phyloP scores from a whole-genome alignment of 2,888 invertebrate genomes.

The Aphelenchoides bicaudatus region DNA sequence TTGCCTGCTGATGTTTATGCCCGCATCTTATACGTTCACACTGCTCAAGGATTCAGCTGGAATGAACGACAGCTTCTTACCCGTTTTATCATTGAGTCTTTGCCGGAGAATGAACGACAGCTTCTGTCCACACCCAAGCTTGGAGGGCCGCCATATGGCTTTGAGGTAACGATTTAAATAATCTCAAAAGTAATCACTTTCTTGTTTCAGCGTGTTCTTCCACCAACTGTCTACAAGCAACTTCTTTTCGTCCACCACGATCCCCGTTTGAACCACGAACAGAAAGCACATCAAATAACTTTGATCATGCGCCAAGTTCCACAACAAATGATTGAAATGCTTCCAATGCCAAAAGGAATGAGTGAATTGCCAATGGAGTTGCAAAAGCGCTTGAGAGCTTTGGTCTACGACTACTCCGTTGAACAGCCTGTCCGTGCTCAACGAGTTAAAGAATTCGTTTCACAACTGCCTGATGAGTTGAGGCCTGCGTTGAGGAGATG shows the following conservation, averaged over 20 bases:
- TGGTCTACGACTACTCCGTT: constrained; percentile 12
- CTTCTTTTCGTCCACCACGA: constrained; percentile 6
- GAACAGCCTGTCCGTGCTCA: background rate
- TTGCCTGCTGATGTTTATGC: constrained; percentile 2
- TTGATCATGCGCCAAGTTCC: constrained; percentile 7
- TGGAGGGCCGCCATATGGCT: constrained; percentile 1
- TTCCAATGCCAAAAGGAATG: background rate
- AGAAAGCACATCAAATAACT: constrained; percentile 5
- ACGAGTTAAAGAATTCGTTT: constrained; percentile 3
- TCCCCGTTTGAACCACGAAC: background rate
- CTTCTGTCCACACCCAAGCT: background rate
- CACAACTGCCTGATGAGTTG: background rate
- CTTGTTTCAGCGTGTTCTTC: no score
- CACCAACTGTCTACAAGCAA: constrained; percentile 8
- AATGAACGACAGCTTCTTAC: background rate
- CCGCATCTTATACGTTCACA: constrained; percentile 5
- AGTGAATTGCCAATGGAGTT: constrained; percentile 1
- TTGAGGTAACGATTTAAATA: no score
- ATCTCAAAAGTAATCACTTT: no score
- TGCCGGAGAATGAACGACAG: constrained; percentile 1
- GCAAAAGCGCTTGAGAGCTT: background rate
- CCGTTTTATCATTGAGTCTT: constrained; percentile 8
- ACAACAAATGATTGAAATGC: background rate
- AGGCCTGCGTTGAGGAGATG: background rate
- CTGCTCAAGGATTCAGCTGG: background rate